Conservation (phyloP, 2,888 invertebrate genomes). For the Phortica okadai region DNA sequence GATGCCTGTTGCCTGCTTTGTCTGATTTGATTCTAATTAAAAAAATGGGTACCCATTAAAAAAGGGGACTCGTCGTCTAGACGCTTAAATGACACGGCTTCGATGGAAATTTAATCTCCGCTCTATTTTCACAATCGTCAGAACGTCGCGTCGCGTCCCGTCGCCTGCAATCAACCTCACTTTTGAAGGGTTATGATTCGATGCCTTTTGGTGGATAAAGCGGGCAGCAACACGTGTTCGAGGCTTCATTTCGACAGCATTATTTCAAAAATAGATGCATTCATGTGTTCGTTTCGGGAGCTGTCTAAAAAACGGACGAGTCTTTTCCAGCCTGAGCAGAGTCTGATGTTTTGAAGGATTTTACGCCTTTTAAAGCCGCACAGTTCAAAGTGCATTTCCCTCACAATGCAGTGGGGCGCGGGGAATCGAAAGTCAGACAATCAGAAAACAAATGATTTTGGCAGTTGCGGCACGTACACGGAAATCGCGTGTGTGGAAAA, state of each 20-base stretch:
- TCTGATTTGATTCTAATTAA: constrained; percentile 31
- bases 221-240: constrained; percentile 22
- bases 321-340: neutral
- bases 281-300: neutral
- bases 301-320: neutral
- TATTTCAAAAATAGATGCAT: neutral
- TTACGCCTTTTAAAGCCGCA: neutral
- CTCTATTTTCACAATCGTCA: constrained; percentile 57
- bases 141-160: constrained; percentile 35
- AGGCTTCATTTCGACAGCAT: neutral
- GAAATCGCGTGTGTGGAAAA: constrained; percentile 50
- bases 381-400: constrained; percentile 12
- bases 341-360: neutral
- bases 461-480: constrained; percentile 52
- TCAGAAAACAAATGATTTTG: constrained; percentile 5
- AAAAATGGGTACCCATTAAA: constrained; percentile 39
- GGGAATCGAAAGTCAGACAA: neutral
- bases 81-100: constrained; percentile 59
- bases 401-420: neutral
- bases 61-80: constrained; percentile 50
- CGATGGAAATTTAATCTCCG: constrained; percentile 65
- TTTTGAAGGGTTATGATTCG: constrained; percentile 45
- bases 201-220: constrained; percentile 1
- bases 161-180: neutral
- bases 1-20: constrained; percentile 53